Conservation (phyloP, 2,797 vertebrate genomes). For the Lophotriccus pileatus region DNA sequence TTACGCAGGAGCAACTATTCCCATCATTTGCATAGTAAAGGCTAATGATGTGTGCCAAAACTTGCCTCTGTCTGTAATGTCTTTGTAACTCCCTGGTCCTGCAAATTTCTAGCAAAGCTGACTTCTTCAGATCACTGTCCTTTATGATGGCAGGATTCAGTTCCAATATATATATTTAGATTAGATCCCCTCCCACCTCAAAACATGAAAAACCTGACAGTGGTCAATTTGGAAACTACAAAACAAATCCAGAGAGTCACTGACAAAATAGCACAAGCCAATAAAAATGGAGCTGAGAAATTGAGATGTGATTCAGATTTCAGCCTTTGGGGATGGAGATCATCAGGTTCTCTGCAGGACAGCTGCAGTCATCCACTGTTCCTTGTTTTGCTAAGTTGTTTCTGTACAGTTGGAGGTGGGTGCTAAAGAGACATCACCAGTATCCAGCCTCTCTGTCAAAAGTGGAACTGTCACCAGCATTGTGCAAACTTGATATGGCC, state of each 20-base stretch:
- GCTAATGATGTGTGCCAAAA: neutral
- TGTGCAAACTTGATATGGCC: neutral
- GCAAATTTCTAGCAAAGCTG: neutral
- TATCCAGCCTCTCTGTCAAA: neutral
- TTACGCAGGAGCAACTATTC: neutral
- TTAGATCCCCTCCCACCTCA: neutral
- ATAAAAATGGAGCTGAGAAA: neutral
- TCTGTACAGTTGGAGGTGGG: neutral
- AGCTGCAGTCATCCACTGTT: neutral
- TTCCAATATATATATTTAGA: neutral
- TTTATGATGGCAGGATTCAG: neutral
- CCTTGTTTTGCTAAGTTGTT: neutral
- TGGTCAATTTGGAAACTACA: neutral
- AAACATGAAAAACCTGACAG: neutral
- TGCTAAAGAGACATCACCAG: neutral
- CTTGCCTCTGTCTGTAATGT: neutral
- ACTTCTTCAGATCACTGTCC: neutral
- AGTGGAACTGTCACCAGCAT: neutral
- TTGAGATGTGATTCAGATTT: neutral
- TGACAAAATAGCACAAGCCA: neutral
- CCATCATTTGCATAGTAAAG: neutral
- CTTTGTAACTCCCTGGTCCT: neutral
- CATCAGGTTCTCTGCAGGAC: neutral
- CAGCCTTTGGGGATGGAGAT: neutral
- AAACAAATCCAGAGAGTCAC: neutral